These are phyloP conservation scores for Myotis davidii DNA, from an alignment of 2,113 vertebrate genomes.

Conservation along the genomic window DNA sequence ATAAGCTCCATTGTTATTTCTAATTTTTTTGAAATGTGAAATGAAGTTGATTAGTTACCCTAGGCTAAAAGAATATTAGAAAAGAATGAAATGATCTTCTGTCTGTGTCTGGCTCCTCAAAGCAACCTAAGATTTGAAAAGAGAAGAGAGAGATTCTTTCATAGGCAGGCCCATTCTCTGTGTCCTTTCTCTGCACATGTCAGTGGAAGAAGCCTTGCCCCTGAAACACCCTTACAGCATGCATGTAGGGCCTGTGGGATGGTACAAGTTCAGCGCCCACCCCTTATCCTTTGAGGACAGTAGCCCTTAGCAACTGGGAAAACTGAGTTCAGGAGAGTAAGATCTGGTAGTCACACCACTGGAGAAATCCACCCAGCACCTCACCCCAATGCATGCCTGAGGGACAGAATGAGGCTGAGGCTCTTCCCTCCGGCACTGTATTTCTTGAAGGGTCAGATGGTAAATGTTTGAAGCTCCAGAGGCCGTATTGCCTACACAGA, in stretches of 20 bases:
- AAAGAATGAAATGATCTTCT: not conserved
- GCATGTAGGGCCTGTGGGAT: not conserved
- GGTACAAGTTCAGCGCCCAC: not conserved
- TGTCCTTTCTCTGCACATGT: not conserved
- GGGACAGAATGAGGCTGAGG: not conserved
- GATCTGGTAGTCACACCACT: not conserved
- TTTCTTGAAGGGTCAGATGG: not conserved
- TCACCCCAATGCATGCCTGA: not conserved
- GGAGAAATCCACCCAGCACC: not conserved
- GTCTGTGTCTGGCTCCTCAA: not conserved
- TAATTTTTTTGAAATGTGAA: not conserved
- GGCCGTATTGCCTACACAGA: not conserved
- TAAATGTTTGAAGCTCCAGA: not conserved
- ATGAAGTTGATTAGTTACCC: constrained; percentile 6
- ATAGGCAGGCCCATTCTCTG: not conserved
- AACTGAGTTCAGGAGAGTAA: not conserved
- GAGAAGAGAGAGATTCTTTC: not conserved
- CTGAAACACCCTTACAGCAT: not conserved
- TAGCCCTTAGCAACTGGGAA: not conserved
- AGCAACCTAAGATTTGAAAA: not conserved
- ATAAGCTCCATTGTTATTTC: not conserved
- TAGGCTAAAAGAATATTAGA: not conserved
- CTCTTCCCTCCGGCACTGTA: not conserved
- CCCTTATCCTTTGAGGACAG: not conserved
- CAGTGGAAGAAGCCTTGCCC: not conserved